Evolutionary conservation across 2,888 invertebrate genomes (phyloP), one percentile per base, ranked within the genome.

Genomic region (Mamestra brassicae): DNA sequence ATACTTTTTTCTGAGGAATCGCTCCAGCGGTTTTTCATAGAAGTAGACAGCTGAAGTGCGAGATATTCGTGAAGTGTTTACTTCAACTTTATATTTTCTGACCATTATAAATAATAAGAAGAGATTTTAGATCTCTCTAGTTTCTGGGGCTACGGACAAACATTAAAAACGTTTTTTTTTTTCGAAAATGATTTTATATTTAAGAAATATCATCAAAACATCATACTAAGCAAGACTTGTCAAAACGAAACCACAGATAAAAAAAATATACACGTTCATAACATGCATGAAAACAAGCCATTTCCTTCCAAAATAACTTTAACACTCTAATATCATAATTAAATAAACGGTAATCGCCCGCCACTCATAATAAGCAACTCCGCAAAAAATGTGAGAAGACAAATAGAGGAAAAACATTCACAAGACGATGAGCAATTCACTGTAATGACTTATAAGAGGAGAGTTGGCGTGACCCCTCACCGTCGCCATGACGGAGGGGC

Each of bases 391-490:
- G 60, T 63, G 42, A 72, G 55, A 72, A 85, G 71, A 82, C 67
- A 80, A 76, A 82, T 72, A 82, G 66, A 85, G 85, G 85, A 81
- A 81, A 68, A 70, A 85, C 67, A 82, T 82, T 81, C 69, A 74
- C 72, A 70, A 82, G 69, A 80, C 77, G 75, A 84, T 84, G 85
- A 86, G 81, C 81, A 75, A 86, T 86, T 84, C 80, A 81, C 75
- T 69, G 77, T 84, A 84, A 84, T 86, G 87, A 86, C 76, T 84
- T 80, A 86, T 74, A 82, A 85, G 83, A 76, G 78, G 54, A 54
- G 60, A 75, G 69, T 55, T 74, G 70, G 76, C 72, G 61, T 82
- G 85, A 82, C 85, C 81, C 82, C 72, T 81, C 67, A 62, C 50
- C 54, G 66, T 34, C 72, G 68, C 76, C 65, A 62, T 71, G 74